phyloP scores from a whole-genome alignment of 2,797 vertebrate species.

The Alectoris magna region DNA sequence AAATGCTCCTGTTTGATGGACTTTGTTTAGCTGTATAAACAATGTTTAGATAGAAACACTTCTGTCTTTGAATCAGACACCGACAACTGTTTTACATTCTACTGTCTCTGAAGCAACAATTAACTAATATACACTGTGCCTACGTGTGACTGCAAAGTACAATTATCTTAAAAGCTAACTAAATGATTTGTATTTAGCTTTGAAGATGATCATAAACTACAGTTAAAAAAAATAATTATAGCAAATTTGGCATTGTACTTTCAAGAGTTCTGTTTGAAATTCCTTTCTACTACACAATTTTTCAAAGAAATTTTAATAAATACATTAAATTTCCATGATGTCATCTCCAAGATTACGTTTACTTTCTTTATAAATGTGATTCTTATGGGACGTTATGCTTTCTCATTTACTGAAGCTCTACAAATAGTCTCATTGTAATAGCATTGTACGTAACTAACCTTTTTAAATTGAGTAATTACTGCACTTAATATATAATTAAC shows the following conservation, averaged over 20 bases:
- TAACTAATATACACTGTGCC: neutral
- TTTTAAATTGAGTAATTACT: constrained; percentile 29
- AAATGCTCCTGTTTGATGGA: neutral
- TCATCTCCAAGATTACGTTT: neutral
- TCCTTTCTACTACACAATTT: neutral
- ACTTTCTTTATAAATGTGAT: neutral
- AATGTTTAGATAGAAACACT: neutral
- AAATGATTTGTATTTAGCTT: neutral
- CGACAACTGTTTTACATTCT: neutral
- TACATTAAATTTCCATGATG: neutral
- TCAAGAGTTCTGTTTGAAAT: neutral
- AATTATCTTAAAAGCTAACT: constrained; percentile 19
- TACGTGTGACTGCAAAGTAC: neutral
- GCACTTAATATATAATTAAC: neutral
- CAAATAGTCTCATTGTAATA: neutral
- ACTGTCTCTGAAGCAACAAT: neutral
- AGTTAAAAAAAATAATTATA: neutral
- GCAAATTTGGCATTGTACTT: neutral
- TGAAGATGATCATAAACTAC: neutral
- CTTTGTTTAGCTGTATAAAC: neutral
- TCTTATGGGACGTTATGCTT: neutral
- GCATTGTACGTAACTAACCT: neutral
- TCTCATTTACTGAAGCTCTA: neutral
- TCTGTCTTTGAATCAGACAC: neutral
- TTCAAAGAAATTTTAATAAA: neutral